Percentiles rank a stretch among this genome's conserved stretches.
phyloP scores from a whole-genome alignment of 2,797 vertebrate genomes.

The Clarias fuscus region DNA sequence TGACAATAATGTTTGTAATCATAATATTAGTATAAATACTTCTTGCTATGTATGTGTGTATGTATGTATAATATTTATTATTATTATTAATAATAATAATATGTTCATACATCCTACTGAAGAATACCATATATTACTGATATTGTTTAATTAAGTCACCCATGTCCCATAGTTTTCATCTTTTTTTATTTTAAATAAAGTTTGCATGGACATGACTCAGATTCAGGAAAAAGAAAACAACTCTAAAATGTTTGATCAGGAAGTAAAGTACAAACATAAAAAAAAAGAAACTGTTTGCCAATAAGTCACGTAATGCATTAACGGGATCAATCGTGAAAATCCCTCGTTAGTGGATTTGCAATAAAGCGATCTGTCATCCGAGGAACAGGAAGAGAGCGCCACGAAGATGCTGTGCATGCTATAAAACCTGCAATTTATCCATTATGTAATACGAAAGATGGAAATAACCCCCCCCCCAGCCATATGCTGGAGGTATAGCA shows the following conservation, averaged over 20 bases:
- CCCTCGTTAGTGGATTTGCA: neutral
- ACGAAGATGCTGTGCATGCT: neutral
- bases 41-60: neutral
- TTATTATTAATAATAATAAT: neutral
- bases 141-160: neutral
- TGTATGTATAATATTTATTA: neutral
- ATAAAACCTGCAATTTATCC: conserved; percentile 16
- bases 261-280: conserved; percentile 6
- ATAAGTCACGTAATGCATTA: neutral
- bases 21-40: conserved; percentile 8
- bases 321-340: neutral
- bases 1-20: neutral
- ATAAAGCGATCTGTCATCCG: neutral
- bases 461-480: neutral
- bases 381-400: neutral
- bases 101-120: neutral
- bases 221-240: neutral
- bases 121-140: neutral
- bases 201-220: neutral
- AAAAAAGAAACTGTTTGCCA: neutral
- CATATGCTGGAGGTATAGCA: neutral
- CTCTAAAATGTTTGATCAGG: neutral
- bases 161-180: neutral
- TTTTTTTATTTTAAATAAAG: neutral
- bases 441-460: neutral